These are phyloP conservation scores for Cacajao melanocephalus DNA, from an alignment of 2,797 vertebrate species.

Conservation along the genomic window DNA sequence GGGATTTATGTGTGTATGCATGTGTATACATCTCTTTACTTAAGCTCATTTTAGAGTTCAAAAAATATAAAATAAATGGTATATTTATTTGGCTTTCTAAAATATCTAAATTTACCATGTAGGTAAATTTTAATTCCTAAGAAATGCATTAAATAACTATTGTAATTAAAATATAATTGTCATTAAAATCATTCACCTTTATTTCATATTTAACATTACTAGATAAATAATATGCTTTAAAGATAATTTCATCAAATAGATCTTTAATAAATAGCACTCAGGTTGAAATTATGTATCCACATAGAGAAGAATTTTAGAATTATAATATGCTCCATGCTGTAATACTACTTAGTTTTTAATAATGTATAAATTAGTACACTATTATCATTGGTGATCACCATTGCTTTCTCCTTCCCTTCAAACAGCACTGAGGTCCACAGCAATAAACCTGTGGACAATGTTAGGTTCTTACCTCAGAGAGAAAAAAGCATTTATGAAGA, in stretches of 20 bases:
- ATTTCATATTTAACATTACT: neutral
- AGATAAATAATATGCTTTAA: neutral
- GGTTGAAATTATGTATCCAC: neutral
- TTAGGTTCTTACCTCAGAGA: slow-evolving; percentile 90
- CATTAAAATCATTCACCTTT: slow-evolving; percentile 6
- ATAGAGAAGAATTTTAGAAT: neutral
- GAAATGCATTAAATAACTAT: slow-evolving; percentile 21
- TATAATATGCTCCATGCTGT: neutral
- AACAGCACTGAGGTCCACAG: slow-evolving; percentile 95
- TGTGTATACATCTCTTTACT: neutral
- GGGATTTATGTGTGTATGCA: neutral
- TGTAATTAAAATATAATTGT: neutral
- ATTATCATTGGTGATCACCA: slow-evolving; percentile 92
- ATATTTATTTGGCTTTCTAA: neutral
- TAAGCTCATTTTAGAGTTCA: neutral
- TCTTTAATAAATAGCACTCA: neutral
- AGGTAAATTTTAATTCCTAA: neutral
- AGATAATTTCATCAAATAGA: neutral
- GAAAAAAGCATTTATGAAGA: slow-evolving; percentile 92
- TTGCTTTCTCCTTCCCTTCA: slow-evolving; percentile 92
- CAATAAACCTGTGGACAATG: slow-evolving; percentile 91
- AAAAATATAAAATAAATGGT: slow-evolving; percentile 9
- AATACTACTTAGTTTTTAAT: too few relatives aligned
- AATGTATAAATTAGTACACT: too few relatives aligned
- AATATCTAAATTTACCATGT: neutral